Conservation (phyloP, 2,888 invertebrate genomes). For the Eumacrocentrus americanus region DNA sequence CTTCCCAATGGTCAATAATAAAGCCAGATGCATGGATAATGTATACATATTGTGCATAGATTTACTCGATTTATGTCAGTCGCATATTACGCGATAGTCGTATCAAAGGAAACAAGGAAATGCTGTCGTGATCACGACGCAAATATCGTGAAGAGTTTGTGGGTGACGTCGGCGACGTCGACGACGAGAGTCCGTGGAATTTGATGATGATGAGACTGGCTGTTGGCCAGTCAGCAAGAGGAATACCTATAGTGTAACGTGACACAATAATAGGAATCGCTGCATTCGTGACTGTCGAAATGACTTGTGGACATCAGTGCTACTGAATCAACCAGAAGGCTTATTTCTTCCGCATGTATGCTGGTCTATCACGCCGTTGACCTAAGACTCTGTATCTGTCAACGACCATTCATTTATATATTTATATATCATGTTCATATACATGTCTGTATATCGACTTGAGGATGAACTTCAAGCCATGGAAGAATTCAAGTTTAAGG, state of each 20-base stretch:
- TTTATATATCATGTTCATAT: no score
- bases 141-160: not conserved
- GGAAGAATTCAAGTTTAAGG: no score
- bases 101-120: not conserved
- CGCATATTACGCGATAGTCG: not conserved
- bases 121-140: not conserved
- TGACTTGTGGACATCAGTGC: no score
- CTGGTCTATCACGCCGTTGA: no score
- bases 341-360: no score
- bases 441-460: no score
- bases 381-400: no score
- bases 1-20: no score
- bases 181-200: not conserved
- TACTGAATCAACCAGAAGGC: no score
- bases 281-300: not conserved
- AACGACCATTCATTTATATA: no score
- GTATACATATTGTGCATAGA: not conserved
- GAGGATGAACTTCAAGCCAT: no score
- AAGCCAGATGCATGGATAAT: no score
- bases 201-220: not conserved
- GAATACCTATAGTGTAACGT: not conserved
- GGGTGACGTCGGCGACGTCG: not conserved
- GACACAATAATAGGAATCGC: not conserved
- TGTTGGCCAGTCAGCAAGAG: not conserved
- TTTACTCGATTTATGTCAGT: slow-evolving; percentile 2